These are phyloP conservation scores for Planococcus citri DNA, from an alignment of 1,140 invertebrate species.

Conservation along the genomic window DNA sequence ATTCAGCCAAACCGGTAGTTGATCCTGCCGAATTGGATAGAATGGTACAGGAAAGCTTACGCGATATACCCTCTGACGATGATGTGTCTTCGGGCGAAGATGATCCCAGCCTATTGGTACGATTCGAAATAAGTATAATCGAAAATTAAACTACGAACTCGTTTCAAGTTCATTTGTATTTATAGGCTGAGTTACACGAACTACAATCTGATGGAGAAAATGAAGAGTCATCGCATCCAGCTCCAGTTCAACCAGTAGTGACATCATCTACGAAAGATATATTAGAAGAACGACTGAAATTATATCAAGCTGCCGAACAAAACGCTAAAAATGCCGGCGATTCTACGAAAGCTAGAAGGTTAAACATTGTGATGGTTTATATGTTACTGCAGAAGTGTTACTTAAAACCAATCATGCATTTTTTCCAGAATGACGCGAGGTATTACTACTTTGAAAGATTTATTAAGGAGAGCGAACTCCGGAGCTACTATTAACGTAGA, in stretches of 20 bases:
- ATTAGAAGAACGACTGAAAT: slow-evolving; percentile 57
- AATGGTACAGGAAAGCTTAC: slow-evolving; percentile 57
- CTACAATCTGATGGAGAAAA: slow-evolving; percentile 40
- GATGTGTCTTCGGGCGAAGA: slow-evolving; percentile 47
- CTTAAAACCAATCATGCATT: neutral
- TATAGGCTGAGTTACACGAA: slow-evolving; percentile 46
- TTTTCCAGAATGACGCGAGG: slow-evolving; percentile 49
- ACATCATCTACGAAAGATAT: slow-evolving; percentile 32
- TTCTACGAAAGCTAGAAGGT: slow-evolving; percentile 52
- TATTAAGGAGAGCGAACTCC: slow-evolving; percentile 51
- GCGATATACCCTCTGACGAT: slow-evolving; percentile 36
- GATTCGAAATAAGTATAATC: neutral
- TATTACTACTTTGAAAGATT: slow-evolving; percentile 65
- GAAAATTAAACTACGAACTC: neutral
- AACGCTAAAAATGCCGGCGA: slow-evolving; percentile 63
- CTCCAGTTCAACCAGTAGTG: too few species aligned
- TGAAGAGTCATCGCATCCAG: slow-evolving; percentile 27
- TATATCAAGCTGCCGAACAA: slow-evolving; percentile 63
- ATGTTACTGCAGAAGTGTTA: neutral
- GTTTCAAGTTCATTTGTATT: slow-evolving; percentile 24
- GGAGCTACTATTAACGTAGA: slow-evolving; percentile 54
- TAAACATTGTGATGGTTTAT: neutral
- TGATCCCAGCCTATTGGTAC: slow-evolving; percentile 58
- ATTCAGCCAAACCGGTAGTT: neutral
- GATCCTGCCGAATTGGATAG: slow-evolving; percentile 43